Percentiles rank a stretch among this genome's conserved stretches.
Evolutionary conservation across 1,140 invertebrate species (phyloP).

Genomic region (Eurosta solidaginis): DNA sequence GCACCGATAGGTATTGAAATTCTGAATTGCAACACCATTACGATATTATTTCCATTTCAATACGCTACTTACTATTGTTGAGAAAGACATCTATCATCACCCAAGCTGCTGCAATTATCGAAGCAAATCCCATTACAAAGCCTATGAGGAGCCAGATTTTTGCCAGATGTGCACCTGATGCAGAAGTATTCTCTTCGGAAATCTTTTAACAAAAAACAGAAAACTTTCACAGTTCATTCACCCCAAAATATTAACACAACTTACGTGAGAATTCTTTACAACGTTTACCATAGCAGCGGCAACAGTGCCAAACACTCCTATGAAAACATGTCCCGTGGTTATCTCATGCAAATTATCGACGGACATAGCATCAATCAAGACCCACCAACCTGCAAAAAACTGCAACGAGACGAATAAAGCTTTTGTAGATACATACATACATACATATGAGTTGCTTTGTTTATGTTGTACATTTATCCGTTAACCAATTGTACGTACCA

Average conservation of each 20-base stretch:
- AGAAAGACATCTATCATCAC: constrained; percentile 85
- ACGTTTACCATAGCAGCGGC: constrained; percentile 97
- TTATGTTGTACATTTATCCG: constrained; percentile 8
- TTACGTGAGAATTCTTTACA: constrained; percentile 91
- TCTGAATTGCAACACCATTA: too few species aligned
- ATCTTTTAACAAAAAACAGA: constrained; percentile 38
- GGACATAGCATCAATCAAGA: constrained; percentile 91
- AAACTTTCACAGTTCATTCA: constrained; percentile 25
- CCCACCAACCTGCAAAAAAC: constrained; percentile 98
- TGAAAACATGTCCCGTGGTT: constrained; percentile 84
- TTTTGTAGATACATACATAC: constrained; percentile 20
- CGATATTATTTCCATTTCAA: not conserved
- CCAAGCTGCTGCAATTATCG: constrained; percentile 94
- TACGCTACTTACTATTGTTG: constrained; percentile 38
- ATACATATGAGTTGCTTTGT: not conserved
- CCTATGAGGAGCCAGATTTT: constrained; percentile 95
- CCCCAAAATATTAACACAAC: not conserved
- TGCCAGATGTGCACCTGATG: constrained; percentile 79
- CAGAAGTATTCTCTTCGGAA: constrained; percentile 52
- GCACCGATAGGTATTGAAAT: too few species aligned
- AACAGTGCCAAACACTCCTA: constrained; percentile 91
- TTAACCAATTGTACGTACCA: constrained; percentile 67
- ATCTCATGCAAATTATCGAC: constrained; percentile 67
- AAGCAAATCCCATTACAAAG: constrained; percentile 94
- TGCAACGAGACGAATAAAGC: too few species aligned